A percentile compares a stretch with the other conserved stretches of the same genome.
These are phyloP conservation scores for Stigmatopora nigra DNA, from an alignment of 2,113 vertebrate genomes.

Conservation along the genomic window DNA sequence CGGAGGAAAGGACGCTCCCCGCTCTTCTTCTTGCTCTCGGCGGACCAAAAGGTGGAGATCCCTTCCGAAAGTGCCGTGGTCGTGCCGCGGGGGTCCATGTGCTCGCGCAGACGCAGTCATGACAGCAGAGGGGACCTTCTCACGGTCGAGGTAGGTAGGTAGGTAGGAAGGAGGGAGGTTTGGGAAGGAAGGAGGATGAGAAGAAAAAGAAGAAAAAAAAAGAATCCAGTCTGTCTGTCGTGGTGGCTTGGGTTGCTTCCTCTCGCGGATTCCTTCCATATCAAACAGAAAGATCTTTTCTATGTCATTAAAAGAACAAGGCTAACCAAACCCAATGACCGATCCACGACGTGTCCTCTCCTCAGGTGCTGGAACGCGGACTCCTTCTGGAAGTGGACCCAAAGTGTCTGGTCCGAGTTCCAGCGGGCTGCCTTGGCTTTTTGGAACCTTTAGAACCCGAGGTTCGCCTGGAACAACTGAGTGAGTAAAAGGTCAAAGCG, in stretches of 20 bases:
- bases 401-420: slow-evolving; percentile 54
- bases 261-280: no score
- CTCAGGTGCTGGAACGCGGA: slow-evolving; percentile 66
- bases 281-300: no score
- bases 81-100: slow-evolving; percentile 64
- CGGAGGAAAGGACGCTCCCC: slow-evolving; percentile 50
- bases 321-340: no score
- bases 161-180: no score
- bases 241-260: no score
- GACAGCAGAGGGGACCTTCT: slow-evolving; percentile 40
- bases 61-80: slow-evolving; percentile 65
- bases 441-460: slow-evolving; percentile 71
- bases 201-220: no score
- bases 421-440: slow-evolving; percentile 42
- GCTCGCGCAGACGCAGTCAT: slow-evolving; percentile 56
- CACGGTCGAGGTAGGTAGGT: slow-evolving; percentile 68
- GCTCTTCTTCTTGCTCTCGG: slow-evolving; percentile 58
- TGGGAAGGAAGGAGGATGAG: no score
- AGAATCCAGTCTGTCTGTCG: no score
- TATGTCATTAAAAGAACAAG: no score
- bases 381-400: slow-evolving; percentile 58
- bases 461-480: slow-evolving; percentile 57
- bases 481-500: slow-evolving; percentile 19
- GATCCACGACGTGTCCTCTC: neutral
- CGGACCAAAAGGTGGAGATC: slow-evolving; percentile 60